These are phyloP conservation scores for Pyrrhia umbra DNA, from an alignment of 2,888 invertebrate genomes.

Conservation along the genomic window DNA sequence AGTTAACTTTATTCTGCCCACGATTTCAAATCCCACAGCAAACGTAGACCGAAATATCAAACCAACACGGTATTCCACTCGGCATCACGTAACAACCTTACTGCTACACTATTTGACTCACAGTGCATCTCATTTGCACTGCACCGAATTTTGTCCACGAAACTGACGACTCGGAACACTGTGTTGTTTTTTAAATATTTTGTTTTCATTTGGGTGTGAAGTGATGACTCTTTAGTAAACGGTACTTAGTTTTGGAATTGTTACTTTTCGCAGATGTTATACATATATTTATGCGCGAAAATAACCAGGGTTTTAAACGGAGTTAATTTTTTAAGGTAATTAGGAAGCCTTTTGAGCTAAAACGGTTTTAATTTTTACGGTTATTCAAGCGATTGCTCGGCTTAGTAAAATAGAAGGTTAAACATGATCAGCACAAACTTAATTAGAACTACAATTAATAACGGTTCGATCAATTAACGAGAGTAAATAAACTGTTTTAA, in stretches of 20 bases:
- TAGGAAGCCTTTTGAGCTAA: neutral
- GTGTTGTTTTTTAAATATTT: slow-evolving; percentile 25
- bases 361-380: too few species aligned
- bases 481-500: neutral
- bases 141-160: slow-evolving; percentile 30
- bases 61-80: slow-evolving; percentile 24
- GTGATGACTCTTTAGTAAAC: slow-evolving; percentile 1
- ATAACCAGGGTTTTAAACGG: neutral
- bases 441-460: slow-evolving; percentile 18
- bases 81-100: slow-evolving; percentile 33
- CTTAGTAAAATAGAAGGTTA: neutral
- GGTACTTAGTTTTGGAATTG: neutral
- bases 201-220: slow-evolving; percentile 12
- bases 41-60: slow-evolving; percentile 34
- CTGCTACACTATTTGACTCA: slow-evolving; percentile 31
- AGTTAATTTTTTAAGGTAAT: neutral
- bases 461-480: neutral
- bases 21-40: slow-evolving; percentile 11
- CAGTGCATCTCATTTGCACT: slow-evolving; percentile 40
- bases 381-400: too few species aligned
- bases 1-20: slow-evolving; percentile 16
- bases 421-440: neutral
- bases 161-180: neutral
- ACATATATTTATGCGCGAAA: neutral
- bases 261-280: neutral